Evolutionary conservation across 2,113 vertebrate genomes (phyloP).

Genomic region (Ctenomys sociabilis): DNA sequence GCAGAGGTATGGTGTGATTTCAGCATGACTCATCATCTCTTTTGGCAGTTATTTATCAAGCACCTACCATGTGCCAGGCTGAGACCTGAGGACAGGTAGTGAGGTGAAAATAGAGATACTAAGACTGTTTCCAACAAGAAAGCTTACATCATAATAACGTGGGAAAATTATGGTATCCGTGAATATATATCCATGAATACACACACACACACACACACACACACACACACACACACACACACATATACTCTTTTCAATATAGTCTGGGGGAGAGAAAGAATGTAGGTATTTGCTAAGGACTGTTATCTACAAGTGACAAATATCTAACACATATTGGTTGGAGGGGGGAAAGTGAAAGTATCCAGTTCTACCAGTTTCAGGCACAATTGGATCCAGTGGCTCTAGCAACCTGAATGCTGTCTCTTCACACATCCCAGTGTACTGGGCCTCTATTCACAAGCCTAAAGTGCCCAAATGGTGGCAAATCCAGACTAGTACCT

Average conservation of each 20-base stretch:
- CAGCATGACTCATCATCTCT: background rate
- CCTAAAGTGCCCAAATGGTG: background rate
- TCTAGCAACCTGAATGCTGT: no score
- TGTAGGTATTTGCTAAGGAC: background rate
- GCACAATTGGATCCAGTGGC: background rate
- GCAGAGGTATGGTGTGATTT: background rate
- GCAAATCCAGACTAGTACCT: background rate
- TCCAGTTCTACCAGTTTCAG: background rate
- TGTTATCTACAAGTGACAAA: background rate
- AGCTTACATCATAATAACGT: background rate
- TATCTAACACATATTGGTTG: background rate
- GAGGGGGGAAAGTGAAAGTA: background rate
- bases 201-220: no score
- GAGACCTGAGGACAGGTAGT: background rate
- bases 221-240: no score
- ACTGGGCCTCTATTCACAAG: no score
- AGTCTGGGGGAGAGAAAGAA: background rate
- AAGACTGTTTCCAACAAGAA: background rate
- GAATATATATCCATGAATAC: no score
- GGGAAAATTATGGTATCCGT: background rate
- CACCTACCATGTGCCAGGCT: conserved; percentile 14
- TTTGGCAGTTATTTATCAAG: background rate
- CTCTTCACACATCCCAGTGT: rapidly evolving
- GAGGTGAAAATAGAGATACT: background rate
- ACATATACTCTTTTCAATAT: background rate